Evolutionary conservation across 2,888 invertebrate species (phyloP).

Genomic region (Quadroppia sp.): DNA sequence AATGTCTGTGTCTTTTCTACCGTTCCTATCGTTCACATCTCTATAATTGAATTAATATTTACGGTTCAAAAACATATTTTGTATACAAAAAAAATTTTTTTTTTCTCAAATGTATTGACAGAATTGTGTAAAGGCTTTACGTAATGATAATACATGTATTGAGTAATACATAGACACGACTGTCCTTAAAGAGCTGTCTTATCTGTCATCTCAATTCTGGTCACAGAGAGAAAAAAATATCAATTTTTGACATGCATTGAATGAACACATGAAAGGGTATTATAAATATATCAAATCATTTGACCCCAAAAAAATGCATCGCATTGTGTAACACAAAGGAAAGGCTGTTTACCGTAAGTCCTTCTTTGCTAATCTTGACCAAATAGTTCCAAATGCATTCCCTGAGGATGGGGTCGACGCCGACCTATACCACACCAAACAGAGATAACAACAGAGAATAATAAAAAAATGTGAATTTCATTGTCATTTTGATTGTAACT

Average conservation of each 20-base stretch:
- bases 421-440: slow-evolving; percentile 12
- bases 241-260: background rate
- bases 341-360: slow-evolving; percentile 29
- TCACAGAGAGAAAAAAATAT: background rate
- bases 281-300: too few species aligned
- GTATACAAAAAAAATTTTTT: background rate
- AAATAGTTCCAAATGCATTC: slow-evolving; percentile 41
- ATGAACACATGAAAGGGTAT: background rate
- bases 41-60: too few species aligned
- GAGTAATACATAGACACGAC: background rate
- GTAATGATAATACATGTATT: background rate
- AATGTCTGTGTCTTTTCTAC: background rate
- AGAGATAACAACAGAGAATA: too few species aligned
- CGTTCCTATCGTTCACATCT: background rate
- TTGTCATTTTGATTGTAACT: background rate
- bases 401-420: slow-evolving; percentile 42
- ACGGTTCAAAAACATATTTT: too few species aligned
- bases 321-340: too few species aligned
- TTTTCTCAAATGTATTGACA: background rate
- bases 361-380: slow-evolving; percentile 38
- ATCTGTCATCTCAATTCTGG: slow-evolving; percentile 15
- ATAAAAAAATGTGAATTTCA: background rate
- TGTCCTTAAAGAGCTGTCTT: background rate
- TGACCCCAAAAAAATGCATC: too few species aligned
- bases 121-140: background rate